These are phyloP conservation scores for Eretmochelys imbricata DNA, from an alignment of 2,113 vertebrate genomes.

Conservation along the genomic window DNA sequence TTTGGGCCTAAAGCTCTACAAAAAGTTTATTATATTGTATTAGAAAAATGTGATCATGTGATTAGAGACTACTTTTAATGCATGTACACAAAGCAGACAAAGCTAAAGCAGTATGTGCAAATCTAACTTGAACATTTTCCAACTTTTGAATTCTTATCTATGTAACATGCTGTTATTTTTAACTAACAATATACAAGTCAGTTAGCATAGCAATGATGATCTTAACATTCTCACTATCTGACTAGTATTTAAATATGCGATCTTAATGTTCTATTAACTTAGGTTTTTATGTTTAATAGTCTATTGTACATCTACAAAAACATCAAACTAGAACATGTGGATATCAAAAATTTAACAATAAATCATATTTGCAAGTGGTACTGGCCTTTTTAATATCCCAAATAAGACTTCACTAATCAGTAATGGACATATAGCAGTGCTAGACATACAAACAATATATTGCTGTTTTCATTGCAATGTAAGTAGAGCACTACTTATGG, in stretches of 20 bases:
- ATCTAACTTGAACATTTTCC: background rate
- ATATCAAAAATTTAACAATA: background rate
- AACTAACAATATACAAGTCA: background rate
- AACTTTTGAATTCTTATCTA: background rate
- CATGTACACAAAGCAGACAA: background rate
- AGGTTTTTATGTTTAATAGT: background rate
- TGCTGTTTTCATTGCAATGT: slow-evolving; percentile 26
- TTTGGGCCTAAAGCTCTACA: background rate
- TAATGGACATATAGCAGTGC: background rate
- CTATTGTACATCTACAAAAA: slow-evolving; percentile 1
- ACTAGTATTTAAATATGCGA: background rate
- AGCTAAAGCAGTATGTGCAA: background rate
- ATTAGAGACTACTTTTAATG: background rate
- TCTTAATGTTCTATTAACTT: background rate
- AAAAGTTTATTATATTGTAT: background rate
- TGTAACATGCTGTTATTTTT: background rate
- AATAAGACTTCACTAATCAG: background rate
- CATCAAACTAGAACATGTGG: background rate
- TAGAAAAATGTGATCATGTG: background rate
- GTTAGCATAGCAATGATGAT: background rate
- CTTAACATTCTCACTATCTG: background rate
- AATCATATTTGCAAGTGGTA: slow-evolving; percentile 27
- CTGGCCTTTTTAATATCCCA: background rate
- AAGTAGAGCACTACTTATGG: background rate
- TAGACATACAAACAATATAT: background rate